Conservation (phyloP, 1,140 invertebrate genomes). For the Euwallacea fornicatus region DNA sequence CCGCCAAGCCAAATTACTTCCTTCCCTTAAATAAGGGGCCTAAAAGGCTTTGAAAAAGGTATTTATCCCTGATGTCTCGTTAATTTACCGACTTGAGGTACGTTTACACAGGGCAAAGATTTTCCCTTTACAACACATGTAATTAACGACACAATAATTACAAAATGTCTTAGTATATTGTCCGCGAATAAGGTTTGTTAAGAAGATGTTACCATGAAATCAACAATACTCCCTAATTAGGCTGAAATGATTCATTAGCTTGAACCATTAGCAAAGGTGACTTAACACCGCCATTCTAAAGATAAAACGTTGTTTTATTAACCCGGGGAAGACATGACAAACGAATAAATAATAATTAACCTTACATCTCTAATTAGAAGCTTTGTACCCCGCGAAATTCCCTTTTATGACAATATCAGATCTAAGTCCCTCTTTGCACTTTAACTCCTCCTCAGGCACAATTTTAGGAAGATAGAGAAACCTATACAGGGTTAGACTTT, state of each 20-base stretch:
- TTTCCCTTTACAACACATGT: too few species aligned
- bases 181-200: too few species aligned
- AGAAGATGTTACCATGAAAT: too few species aligned
- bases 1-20: slow-evolving; percentile 13
- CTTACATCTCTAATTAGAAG: slow-evolving; percentile 47
- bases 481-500: not conserved
- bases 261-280: not conserved
- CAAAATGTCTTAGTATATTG: too few species aligned
- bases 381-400: slow-evolving; percentile 32
- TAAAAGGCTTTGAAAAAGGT: slow-evolving; percentile 19
- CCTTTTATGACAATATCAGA: slow-evolving; percentile 38
- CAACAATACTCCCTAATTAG: not conserved
- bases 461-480: slow-evolving; percentile 34
- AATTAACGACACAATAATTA: too few species aligned
- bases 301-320: slow-evolving; percentile 8
- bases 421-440: slow-evolving; percentile 46
- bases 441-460: slow-evolving; percentile 47
- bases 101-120: not conserved
- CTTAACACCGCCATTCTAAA: not conserved
- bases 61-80: slow-evolving; percentile 6
- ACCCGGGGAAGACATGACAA: slow-evolving; percentile 40
- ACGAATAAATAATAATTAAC: slow-evolving; percentile 49
- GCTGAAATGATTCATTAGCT: not conserved
- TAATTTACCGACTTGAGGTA: not conserved
- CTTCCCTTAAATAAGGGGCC: slow-evolving; percentile 15